Evolutionary conservation across 2,797 vertebrate genomes (phyloP).

Genomic region (Huso huso): DNA sequence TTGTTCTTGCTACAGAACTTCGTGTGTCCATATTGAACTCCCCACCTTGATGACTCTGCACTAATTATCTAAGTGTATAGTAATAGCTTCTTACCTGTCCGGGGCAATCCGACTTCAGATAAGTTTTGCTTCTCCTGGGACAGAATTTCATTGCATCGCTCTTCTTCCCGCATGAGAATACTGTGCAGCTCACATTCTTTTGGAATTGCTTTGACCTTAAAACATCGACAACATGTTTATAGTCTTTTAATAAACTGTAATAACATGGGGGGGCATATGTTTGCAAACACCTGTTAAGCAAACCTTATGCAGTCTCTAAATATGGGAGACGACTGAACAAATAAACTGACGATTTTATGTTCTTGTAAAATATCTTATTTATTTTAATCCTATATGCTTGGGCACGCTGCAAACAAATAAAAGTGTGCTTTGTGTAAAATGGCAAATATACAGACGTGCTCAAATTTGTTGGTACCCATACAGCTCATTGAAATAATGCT

Average conservation of each 20-base stretch:
- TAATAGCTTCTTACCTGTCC: not conserved
- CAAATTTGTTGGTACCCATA: no score
- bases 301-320: conserved; percentile 10
- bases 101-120: conserved; percentile 18
- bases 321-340: not conserved
- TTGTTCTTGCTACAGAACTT: conserved; percentile 35
- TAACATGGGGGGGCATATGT: conserved; percentile 35
- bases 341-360: not conserved
- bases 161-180: conserved; percentile 51
- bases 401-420: not conserved
- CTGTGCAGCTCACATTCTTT: conserved; percentile 54
- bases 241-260: conserved; percentile 29
- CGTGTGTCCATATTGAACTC: no score
- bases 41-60: conserved; percentile 32
- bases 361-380: no score
- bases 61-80: conserved; percentile 18
- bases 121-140: conserved; percentile 38
- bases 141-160: conserved; percentile 53
- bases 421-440: no score
- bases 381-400: not conserved
- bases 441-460: no score
- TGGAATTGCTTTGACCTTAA: conserved; percentile 40
- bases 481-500: no score
- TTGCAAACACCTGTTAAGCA: conserved; percentile 27
- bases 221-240: conserved; percentile 16